Base-by-base conservation (phyloP, 1,140 invertebrate genomes). In the Hyphantria cunea region DNA sequence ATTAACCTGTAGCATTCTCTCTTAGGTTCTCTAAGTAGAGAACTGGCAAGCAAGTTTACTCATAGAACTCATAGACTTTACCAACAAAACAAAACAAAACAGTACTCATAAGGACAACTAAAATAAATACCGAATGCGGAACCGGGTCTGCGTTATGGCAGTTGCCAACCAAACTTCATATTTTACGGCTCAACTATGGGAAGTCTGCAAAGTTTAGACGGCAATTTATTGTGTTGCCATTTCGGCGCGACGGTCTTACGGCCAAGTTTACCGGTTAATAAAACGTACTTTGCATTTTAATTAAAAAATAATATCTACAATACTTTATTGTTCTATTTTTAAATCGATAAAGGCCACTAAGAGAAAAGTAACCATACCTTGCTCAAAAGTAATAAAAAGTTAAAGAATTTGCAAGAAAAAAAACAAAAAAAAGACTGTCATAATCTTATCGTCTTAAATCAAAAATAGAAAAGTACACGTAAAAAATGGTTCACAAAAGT, bases 161-260 rank as follows among this genome's bases (percentile, higher is more conserved):
- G 45, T 48, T 14, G 11, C 33, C 15, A 41, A 56, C 55, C 48
- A 58, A 58, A 49, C 44, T 49, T 42, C 55, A 37, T 39, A 7
- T 10, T 25, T 41, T 58, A 58, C 34, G 37, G 55, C 32, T 11
- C 31, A 17, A 33, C 54, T 48, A 58, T 58, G 54, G 54, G 32
- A 49, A 31, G 55, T 58, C 55, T 58, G 55, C 55, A 49, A 58
- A 58, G 55, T 58, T 58, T 58, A 58, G 45, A 33, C 13, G 39
- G 39, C 45, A 49, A 58, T 58, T 58, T 58, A 58, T 58, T 14
- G 52, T 31, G 34, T 39, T 39, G n/a, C 45, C 33, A 6, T 39
- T n/a, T 44, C 7, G 55, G 41, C 25, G 47, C 44, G 42, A 34
- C 33, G 32, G 31, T 39, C 12, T 33, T 7, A 10, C n/a, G 41